Base-by-base conservation (phyloP, 92 coral and sea anemone species). In the Isaurus tuberculatus region DNA sequence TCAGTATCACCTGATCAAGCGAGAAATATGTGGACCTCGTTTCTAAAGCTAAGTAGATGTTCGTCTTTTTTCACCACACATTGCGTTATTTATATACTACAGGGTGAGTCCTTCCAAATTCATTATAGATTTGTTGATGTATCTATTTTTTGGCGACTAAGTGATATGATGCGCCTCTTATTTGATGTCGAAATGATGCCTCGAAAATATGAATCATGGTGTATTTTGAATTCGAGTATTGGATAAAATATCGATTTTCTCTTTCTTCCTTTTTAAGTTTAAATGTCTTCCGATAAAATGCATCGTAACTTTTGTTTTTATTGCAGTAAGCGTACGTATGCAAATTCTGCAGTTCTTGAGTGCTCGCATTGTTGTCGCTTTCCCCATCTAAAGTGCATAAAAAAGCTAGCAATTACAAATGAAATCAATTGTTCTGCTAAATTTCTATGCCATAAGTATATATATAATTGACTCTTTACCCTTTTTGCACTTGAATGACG, bases 401-500 rank as follows among this genome's bases (percentile, higher is more conserved):
- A 16, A 8, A 65, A 66, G 43, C 19, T 69, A 69, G 36, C 74
- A 37, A 69, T 34, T 26, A 34, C 74, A 69, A 69, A 69, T 34
- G 27, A 69, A 69, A 44, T 17, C 48, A 37, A 69, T 69, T 69
- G 48, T 69, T 69, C 36, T 25, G 74, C 73, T 33, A 33, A 66
- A 31, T 30, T 23, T 19, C 44, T 66, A 17, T 32, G 72, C 32
- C 43, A 66, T 37, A 69, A 69, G 19, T 34, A 51, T 26, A 69
- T 34, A 51, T 26, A 69, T 69, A 69, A 69, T 69, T 25, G 74
- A 69, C 36, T 13, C 74, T 69, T 34, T 69, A 17, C 49, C 73
- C 73, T 68, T 68, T 68, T 68, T 68, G 73, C 73, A 68, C 17
- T 68, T 68, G 73, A 68, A 68, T 68, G 73, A 68, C 73, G 73